Evolutionary conservation across 2,888 invertebrate species (phyloP), one percentile per base, ranked within the genome.

Genomic region (Amphipoea lucens): DNA sequence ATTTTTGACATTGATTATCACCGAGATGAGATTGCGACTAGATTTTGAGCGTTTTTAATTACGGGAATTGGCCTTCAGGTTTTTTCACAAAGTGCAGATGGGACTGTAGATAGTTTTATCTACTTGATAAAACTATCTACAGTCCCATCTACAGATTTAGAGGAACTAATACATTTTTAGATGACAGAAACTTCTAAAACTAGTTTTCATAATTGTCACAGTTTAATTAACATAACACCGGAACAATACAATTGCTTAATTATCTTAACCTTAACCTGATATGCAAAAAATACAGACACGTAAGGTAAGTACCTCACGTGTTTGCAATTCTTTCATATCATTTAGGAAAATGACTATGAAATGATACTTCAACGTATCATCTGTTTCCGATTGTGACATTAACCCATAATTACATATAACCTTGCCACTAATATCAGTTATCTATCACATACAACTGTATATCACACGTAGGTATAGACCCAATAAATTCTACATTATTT

Each of bases 361-460:
- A 68, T 63, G 66, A 82, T 78, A 78, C 75, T 85, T 66, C 36
- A 79, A 82, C 85, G 63, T 79, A 82, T 74, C 85, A 74, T 76
- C 17, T 45, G 54, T 62, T 75, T 60, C 36, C 14, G n/a, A 76
- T 75, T 78, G 65, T 54, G 70, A 67, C 51, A 65, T 74, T 42
- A 63, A 71, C 60, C 62, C 48, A 42, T 51, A 74, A 67, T 74
- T 63, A 73, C 65, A 71, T 54, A 68, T 65, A 36, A 74, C 42
- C 70, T 57, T 42, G 40, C 57, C 62, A 74, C 77, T 77, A 65
- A 72, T 71, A 81, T 77, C 67, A 86, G 67, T 76, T 82, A 68
- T 78, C 78, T 82, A 68, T 78, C 78, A 81, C 65, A 65, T 65
- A 81, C 68, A 85, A 51, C 78, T 36, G 57, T 48, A 70, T 68